phyloP scores from a whole-genome alignment of 2,113 vertebrate genomes.

The Thymallus thymallus region DNA sequence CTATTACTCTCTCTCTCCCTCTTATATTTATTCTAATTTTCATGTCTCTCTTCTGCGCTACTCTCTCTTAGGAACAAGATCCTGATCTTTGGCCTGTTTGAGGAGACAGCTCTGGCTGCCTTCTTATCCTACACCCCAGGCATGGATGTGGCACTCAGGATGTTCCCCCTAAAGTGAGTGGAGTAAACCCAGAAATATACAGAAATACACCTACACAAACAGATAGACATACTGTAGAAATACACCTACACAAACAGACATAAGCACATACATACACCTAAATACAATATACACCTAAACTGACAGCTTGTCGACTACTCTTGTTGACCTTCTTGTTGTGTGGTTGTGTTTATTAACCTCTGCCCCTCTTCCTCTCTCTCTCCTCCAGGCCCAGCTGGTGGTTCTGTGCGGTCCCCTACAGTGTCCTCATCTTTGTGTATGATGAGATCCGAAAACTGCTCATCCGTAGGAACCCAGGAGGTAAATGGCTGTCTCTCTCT shows the following conservation, averaged over 20 bases:
- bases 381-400: conserved; percentile 74
- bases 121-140: conserved; percentile 81
- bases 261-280: too few species aligned
- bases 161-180: conserved; percentile 80
- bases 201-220: neutral
- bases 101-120: conserved; percentile 77
- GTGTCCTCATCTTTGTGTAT: conserved; percentile 77
- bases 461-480: conserved; percentile 75
- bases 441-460: conserved; percentile 79
- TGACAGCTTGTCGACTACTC: too few species aligned
- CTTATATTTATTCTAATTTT: neutral
- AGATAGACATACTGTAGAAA: neutral
- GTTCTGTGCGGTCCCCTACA: conserved; percentile 81
- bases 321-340: neutral
- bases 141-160: conserved; percentile 79
- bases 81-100: conserved; percentile 80
- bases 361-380: neutral
- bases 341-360: neutral
- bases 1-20: too few species aligned
- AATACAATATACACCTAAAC: too few species aligned
- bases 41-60: neutral
- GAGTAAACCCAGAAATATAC: conserved; percentile 27
- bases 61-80: conserved; percentile 70
- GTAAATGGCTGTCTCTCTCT: conserved; percentile 52
- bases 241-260: too few species aligned